These are phyloP conservation scores for Eupelmus urozonus DNA, from an alignment of 2,888 invertebrate species.

Conservation along the genomic window DNA sequence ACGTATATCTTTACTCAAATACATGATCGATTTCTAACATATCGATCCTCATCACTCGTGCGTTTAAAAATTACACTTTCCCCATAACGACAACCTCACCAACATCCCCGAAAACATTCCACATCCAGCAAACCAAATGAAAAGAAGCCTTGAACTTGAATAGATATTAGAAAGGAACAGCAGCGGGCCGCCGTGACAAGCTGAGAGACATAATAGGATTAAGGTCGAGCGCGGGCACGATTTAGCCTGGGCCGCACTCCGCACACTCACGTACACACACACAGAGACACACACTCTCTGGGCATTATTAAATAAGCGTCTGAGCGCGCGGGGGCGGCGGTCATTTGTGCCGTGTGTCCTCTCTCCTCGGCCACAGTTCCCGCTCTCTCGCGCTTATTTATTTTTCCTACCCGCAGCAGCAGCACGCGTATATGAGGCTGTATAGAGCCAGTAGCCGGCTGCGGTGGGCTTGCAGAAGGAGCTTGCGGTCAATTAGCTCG, in stretches of 20 bases:
- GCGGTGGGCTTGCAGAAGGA: conserved; percentile 44
- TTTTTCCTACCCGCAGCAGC: conserved; percentile 61
- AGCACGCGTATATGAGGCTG: not conserved
- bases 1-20: too few relatives aligned
- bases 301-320: conserved; percentile 64
- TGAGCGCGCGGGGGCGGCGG: conserved; percentile 45
- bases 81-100: too few relatives aligned
- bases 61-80: too few relatives aligned
- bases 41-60: too few relatives aligned
- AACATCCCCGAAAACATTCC: too few relatives aligned
- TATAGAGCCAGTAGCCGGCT: conserved; percentile 31
- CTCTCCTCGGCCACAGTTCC: too few relatives aligned
- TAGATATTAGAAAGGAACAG: not conserved
- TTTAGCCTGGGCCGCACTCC: not conserved
- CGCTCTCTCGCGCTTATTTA: too few relatives aligned
- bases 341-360: conserved; percentile 54
- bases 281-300: conserved; percentile 12
- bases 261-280: not conserved
- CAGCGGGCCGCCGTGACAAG: too few relatives aligned
- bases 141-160: not conserved
- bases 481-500: conserved; percentile 71
- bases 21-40: too few relatives aligned
- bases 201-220: conserved; percentile 33
- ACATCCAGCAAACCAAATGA: too few relatives aligned
- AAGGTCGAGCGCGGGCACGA: conserved; percentile 1